phyloP scores from a whole-genome alignment of 2,113 vertebrate genomes.

The Psophia crepitans region DNA sequence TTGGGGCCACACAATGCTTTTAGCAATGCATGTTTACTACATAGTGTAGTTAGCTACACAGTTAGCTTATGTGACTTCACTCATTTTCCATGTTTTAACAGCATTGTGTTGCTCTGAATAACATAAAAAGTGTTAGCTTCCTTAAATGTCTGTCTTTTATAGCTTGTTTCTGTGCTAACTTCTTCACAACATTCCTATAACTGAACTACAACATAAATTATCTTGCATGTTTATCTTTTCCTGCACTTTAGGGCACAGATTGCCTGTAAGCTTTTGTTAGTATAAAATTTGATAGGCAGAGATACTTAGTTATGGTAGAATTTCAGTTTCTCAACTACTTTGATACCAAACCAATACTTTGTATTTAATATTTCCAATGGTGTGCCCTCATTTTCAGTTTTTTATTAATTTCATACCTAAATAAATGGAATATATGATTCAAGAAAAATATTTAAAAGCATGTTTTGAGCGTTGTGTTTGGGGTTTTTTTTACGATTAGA shows the following conservation, averaged over 20 bases:
- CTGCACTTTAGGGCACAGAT: background rate
- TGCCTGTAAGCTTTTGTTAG: background rate
- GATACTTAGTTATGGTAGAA: background rate
- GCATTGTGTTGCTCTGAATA: background rate
- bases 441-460: background rate
- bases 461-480: background rate
- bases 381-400: background rate
- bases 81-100: background rate
- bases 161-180: background rate
- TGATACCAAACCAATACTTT: background rate
- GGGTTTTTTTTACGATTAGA: background rate
- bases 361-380: background rate
- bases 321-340: background rate
- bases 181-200: background rate
- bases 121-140: fast-evolving
- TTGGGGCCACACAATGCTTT: background rate
- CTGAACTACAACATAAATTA: background rate
- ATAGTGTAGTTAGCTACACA: background rate
- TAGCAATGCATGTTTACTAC: background rate
- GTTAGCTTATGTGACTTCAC: background rate
- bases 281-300: background rate
- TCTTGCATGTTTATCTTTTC: background rate
- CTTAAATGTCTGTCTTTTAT: background rate
- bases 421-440: background rate
- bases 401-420: background rate